Evolutionary conservation across 2,797 vertebrate genomes (phyloP), one percentile per base, ranked within the genome.

Genomic region (Cuniculus paca): DNA sequence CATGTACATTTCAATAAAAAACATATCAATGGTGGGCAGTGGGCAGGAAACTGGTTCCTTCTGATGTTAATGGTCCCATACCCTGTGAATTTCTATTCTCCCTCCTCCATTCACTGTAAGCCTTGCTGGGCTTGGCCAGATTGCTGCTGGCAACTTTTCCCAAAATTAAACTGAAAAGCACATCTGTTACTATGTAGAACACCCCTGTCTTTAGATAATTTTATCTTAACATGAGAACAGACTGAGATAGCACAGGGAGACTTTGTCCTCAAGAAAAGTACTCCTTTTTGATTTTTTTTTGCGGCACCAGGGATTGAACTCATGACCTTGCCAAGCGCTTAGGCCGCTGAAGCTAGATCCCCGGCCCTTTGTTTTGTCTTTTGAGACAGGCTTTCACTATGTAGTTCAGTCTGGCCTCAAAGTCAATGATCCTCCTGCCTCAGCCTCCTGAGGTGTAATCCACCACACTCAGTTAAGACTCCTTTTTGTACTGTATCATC

Each of bases 1-100:
- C 61, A 48, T 84, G 80, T 63, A 34, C 70, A 96, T 92, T 97
- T 97, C 74, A 98, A 98, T 98, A 97, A 98, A 97, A 75, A 96
- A 90, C 28, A 93, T 94, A 81, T 96, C 78, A n/a, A 0, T 82
- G 85, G n/a, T 93, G 84, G 92, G 88, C 60, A 81, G 50, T 85
- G 68, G 91, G 68, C 75, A 85, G 90, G 78, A 90, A 77, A 77
- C 50, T 78, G 42, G 60, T 84, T 48, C 88, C 77, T 68, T 79
- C 16, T 91, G 61, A 28, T 84, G 72, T 95, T 24, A 39, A 78
- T 24, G 77, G n/a, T 28, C 58, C 31, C 70, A 24, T n/a, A 74
- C 34, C 26, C 50, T 70, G 11, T 14, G 11, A 56, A 89, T 28
- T 39, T 95, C 22, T 91, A 13, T 58, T 52, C 16, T 81, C 16